These are phyloP conservation scores for Scylla paramamosain DNA, from an alignment of 1,140 invertebrate species.

Conservation along the genomic window DNA sequence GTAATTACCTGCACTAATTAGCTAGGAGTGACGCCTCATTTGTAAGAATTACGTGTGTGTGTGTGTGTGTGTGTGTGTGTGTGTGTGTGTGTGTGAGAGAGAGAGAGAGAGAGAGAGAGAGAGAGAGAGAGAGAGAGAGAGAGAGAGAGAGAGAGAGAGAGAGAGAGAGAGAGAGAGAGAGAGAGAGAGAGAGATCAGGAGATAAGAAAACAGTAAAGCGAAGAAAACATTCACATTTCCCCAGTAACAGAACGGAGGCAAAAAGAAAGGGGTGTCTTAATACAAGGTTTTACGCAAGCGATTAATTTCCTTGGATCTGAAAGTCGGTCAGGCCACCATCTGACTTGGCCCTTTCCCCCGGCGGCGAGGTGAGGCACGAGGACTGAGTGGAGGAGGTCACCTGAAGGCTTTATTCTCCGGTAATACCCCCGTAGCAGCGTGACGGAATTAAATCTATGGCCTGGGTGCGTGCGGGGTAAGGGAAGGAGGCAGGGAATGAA, in stretches of 20 bases:
- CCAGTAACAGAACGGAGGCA: not conserved
- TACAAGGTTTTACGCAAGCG: not conserved
- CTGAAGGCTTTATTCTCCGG: slow-evolving; percentile 2
- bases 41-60: not conserved
- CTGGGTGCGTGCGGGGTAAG: not conserved
- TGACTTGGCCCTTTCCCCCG: not conserved
- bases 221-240: not conserved
- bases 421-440: slow-evolving; percentile 21
- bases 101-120: slow-evolving; percentile 33
- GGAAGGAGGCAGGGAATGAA: not conserved
- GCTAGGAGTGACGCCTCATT: no score
- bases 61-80: slow-evolving; percentile 7
- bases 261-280: not conserved
- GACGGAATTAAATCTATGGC: slow-evolving; percentile 11
- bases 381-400: not conserved
- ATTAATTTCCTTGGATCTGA: not conserved
- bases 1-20: not conserved
- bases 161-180: slow-evolving; percentile 33
- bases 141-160: slow-evolving; percentile 33
- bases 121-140: slow-evolving; percentile 33
- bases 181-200: slow-evolving; percentile 8
- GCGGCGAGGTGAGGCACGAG: not conserved
- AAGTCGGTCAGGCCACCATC: slow-evolving; percentile 8
- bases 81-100: slow-evolving; percentile 37
- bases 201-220: not conserved